phyloP scores from a whole-genome alignment of 2,797 vertebrate genomes.

The Diplodus puntazzo region DNA sequence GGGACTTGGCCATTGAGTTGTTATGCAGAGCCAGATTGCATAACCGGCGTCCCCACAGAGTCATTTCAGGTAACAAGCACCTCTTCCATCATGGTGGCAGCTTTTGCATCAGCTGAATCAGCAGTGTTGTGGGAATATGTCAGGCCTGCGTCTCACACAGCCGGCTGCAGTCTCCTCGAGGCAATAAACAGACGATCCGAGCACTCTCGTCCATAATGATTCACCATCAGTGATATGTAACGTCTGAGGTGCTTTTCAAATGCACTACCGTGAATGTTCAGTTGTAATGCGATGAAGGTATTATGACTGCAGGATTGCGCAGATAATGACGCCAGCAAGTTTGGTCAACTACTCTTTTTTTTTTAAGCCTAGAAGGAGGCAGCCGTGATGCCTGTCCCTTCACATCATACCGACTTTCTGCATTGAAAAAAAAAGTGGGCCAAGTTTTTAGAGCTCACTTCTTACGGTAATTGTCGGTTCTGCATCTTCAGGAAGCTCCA shows the following conservation, averaged over 20 bases:
- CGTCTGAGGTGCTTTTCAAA: slow-evolving; percentile 2
- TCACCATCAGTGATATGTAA: slow-evolving; percentile 6
- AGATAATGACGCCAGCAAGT: background rate
- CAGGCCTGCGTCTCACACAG: slow-evolving; percentile 38
- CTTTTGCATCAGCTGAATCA: slow-evolving; percentile 48
- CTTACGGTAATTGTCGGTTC: background rate
- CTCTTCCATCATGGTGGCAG: slow-evolving; percentile 51
- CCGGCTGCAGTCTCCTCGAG: slow-evolving; percentile 31
- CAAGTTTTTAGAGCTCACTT: background rate
- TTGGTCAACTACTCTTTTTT: background rate
- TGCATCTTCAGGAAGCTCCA: background rate
- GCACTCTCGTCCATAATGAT: slow-evolving; percentile 1
- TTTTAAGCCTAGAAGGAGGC: background rate
- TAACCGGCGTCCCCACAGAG: slow-evolving; percentile 50
- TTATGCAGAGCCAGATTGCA: slow-evolving; percentile 52
- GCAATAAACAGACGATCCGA: slow-evolving; percentile 9
- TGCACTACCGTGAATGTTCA: slow-evolving; percentile 7
- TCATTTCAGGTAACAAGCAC: slow-evolving; percentile 53
- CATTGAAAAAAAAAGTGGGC: background rate
- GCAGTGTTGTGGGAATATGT: slow-evolving; percentile 48
- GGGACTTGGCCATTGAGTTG: slow-evolving; percentile 25
- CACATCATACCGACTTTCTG: background rate
- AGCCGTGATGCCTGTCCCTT: background rate
- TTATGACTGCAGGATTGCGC: background rate
- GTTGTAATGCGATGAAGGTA: background rate